Base-by-base conservation (phyloP, 2,113 vertebrate species). In the Oreochromis spilurus region DNA sequence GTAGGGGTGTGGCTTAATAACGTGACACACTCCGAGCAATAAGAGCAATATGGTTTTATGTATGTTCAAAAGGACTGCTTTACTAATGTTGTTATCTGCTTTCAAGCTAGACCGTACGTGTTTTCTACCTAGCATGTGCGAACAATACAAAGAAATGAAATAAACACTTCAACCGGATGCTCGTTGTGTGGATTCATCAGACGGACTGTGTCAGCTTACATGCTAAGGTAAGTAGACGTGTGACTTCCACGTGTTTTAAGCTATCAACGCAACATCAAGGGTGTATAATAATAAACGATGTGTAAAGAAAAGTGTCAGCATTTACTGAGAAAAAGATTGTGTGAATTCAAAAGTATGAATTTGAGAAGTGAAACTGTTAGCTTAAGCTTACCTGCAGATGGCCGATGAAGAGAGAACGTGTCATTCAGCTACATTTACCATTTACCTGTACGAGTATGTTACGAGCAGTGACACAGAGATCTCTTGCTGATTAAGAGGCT, bases 171-270 rank as follows among this genome's bases (percentile, higher is more conserved):
- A 45, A 21, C 3, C 13, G 14, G 3, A 3, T 19, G 72, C 21
- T 84, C 6, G 50, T 17, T 58, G 58, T 24, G 3, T 21, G 60
- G 8, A 5, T 24, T 84, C 70, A 50, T 34, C 29, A 45, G 36
- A 55, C 52, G 70, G 58, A 70, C 53, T 31, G 53, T n/a, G 36
- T 65, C 70, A 12, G 45, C 80, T 83, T 80, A 9, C 85, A 24
- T 21, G 50, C 43, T 50, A 21, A 92, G 91, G 93, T 94, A 90
- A 87, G 92, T 87, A 85, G 93, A 89, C 5, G 50, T 82, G 11
- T 12, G 7, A 19, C 38, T 55, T 52, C n/a, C 81, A 75, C 60
- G 58, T 19, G 38, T 34, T 75, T 60, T 75, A 78, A 90, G 90
- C 88, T 91, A 91, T 90, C 87, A 53, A 4, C n/a, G 77, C 48